These are phyloP conservation scores for Pemphredon lugubris DNA, from an alignment of 2,888 invertebrate genomes.

Conservation along the genomic window DNA sequence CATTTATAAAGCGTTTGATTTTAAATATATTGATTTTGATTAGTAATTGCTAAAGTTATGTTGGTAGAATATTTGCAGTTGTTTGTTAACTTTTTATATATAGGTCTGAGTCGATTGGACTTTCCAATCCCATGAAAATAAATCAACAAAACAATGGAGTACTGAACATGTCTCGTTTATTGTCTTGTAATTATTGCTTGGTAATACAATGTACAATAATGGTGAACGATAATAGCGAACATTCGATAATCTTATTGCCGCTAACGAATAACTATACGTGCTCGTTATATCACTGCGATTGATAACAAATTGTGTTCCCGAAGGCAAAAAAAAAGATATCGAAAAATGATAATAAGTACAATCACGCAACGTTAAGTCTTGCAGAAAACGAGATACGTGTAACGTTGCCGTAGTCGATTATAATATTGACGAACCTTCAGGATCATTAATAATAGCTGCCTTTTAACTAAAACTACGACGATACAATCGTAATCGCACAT, in stretches of 20 bases:
- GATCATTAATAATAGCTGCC: conserved; percentile 29
- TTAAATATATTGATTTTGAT: too few relatives aligned
- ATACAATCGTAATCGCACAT: neutral
- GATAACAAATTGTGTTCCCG: conserved; percentile 28
- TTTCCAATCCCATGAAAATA: too few relatives aligned
- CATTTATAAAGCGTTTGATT: too few relatives aligned
- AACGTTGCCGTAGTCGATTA: neutral
- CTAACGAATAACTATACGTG: conserved; percentile 20
- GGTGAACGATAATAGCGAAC: conserved; percentile 35
- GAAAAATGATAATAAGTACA: conserved; percentile 15
- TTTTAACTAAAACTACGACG: conserved; percentile 23
- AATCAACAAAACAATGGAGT: too few relatives aligned
- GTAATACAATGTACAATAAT: conserved; percentile 54
- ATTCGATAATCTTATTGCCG: neutral
- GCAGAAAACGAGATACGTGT: neutral
- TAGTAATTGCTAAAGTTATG: too few relatives aligned
- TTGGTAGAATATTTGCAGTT: too few relatives aligned
- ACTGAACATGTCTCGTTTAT: conserved; percentile 55
- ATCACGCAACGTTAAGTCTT: conserved; percentile 1
- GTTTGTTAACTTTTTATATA: too few relatives aligned
- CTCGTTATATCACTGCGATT: conserved; percentile 4
- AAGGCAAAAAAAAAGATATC: conserved; percentile 9
- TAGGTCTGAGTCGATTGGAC: too few relatives aligned
- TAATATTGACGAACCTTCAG: neutral
- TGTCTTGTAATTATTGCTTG: conserved; percentile 65